Percentiles rank a stretch among this genome's conserved stretches.
phyloP scores from a whole-genome alignment of 2,113 vertebrate species.

The Melanerpes aurifrons region DNA sequence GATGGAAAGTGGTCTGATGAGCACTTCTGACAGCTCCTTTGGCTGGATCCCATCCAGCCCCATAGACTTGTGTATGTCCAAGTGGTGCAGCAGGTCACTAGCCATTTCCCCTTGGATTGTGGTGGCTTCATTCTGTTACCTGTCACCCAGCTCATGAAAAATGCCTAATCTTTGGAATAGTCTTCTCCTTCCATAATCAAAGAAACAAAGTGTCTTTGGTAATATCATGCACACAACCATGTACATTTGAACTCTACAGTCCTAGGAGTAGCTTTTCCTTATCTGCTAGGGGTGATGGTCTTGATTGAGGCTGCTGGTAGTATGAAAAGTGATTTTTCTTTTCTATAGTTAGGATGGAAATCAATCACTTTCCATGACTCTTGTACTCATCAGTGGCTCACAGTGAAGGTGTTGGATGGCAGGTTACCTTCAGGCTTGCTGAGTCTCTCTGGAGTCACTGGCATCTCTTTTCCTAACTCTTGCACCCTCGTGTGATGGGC shows the following conservation, averaged over 20 bases:
- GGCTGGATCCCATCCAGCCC: not conserved
- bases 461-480: not conserved
- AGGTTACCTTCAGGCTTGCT: not conserved
- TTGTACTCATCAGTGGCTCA: not conserved
- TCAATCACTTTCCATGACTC: not conserved
- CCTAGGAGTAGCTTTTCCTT: not conserved
- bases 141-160: not conserved
- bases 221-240: not conserved
- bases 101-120: not conserved
- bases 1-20: not conserved
- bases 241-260: not conserved
- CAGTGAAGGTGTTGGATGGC: not conserved
- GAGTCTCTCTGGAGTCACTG: not conserved
- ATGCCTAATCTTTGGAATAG: not conserved
- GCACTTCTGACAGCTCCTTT: not conserved
- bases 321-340: not conserved
- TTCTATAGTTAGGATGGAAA: not conserved
- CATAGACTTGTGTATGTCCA: not conserved
- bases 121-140: not conserved
- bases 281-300: not conserved
- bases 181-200: not conserved
- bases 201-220: not conserved
- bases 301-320: not conserved
- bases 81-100: too few relatives aligned
- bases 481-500: fast-evolving